Evolutionary conservation across 2,797 vertebrate species (phyloP), one percentile per base, ranked within the genome.

Genomic region (Pygocentrus nattereri): DNA sequence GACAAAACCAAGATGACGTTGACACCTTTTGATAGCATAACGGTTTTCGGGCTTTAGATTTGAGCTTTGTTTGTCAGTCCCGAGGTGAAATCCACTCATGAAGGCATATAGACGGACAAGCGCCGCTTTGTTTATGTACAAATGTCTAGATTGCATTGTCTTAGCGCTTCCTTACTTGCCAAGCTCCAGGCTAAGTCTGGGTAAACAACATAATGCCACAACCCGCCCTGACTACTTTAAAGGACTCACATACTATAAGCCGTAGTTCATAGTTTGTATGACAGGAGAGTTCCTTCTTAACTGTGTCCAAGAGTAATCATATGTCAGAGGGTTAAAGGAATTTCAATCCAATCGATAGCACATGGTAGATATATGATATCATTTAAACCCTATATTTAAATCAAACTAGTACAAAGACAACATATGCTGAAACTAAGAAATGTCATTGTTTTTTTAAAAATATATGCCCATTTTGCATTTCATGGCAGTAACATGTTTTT

Each of bases 1-100:
- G 78, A 50, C 62, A 69, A 81, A 74, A 77, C 41, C 15, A 11
- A 44, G 27, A 62, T 74, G 75, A 23, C 56, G 65, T 81, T 69
- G 74, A 76, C 52, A 69, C 69, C 74, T 69, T 75, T 34, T 74
- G 74, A 84, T 74, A 78, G 79, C 74, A 58, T 68, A 78, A 70
- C 41, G 13, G 30, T 41, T 61, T 74, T 74, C 74, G 71, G 76
- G 77, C 76, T 74, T 34, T 25, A 38, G 23, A 41, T 59, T 41
- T 70, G 52, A 23, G 74, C 56, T 71, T n/a, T 71, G 5, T 27
- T 52, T 77, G 2, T 65, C 75, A 70, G 41, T 56, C 58, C 25
- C 44, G 47, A 64, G 44, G 70, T 81, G 75, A 81, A 78, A 44
- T 25, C 50, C 58, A 44, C 67, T 64, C 30, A 8, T n/a, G 38